phyloP scores from a whole-genome alignment of 2,888 invertebrate species.

The Drosophila infuscata region DNA sequence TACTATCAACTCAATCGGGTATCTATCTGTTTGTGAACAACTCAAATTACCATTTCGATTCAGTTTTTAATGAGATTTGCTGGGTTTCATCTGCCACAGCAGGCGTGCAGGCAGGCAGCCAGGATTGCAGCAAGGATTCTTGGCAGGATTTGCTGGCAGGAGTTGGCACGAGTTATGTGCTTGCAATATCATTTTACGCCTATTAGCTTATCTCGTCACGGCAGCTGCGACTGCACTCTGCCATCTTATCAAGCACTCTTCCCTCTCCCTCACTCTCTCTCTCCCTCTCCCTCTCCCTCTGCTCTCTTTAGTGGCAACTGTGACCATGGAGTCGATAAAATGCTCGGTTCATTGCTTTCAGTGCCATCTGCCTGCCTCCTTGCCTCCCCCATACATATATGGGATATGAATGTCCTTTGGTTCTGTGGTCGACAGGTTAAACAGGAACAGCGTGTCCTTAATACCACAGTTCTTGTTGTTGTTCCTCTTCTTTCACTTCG shows the following conservation, averaged over 20 bases:
- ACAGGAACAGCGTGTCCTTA: constrained; percentile 33
- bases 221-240: constrained; percentile 39
- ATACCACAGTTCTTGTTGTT: constrained; percentile 5
- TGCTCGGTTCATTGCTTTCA: constrained; percentile 29
- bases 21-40: constrained; percentile 73
- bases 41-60: constrained; percentile 80
- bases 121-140: background rate
- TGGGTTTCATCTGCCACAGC: constrained; percentile 57
- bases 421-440: constrained; percentile 69
- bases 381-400: background rate
- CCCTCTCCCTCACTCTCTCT: background rate
- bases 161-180: constrained; percentile 71
- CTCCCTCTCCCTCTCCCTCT: background rate
- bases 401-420: constrained; percentile 1
- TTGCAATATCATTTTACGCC: constrained; percentile 72
- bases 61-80: constrained; percentile 79
- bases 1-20: constrained; percentile 58
- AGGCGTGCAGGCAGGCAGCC: background rate
- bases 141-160: constrained; percentile 27
- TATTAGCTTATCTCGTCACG: constrained; percentile 51
- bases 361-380: background rate
- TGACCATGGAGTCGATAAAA: constrained; percentile 27
- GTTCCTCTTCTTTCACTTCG: constrained; percentile 34
- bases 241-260: background rate
- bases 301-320: constrained; percentile 12